Percentiles rank a stretch among this genome's conserved stretches.
phyloP scores from a whole-genome alignment of 2,113 vertebrate species.

The Athene noctua region DNA sequence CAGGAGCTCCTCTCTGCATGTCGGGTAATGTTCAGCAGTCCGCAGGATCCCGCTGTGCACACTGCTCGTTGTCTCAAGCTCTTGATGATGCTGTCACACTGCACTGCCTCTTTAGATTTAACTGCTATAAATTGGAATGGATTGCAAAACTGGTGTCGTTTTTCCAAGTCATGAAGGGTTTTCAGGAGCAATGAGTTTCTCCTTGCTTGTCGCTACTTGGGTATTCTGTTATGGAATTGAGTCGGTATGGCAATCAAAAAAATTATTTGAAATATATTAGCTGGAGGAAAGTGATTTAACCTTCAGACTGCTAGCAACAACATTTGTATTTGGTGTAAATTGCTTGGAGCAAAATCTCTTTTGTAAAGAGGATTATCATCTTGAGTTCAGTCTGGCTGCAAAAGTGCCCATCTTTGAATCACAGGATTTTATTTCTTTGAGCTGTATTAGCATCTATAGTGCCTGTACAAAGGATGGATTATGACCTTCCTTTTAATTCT shows the following conservation, averaged over 20 bases:
- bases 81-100: slow-evolving; percentile 16
- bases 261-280: neutral
- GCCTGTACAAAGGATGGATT: neutral
- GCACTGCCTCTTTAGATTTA: neutral
- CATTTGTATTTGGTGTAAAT: slow-evolving; percentile 21
- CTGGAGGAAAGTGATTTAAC: slow-evolving; percentile 10
- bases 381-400: neutral
- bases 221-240: neutral
- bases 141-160: neutral
- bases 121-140: neutral
- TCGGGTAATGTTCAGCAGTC: neutral
- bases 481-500: slow-evolving; percentile 14
- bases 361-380: slow-evolving; percentile 14
- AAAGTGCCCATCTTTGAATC: neutral
- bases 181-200: neutral
- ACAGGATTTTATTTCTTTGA: neutral
- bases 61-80: neutral
- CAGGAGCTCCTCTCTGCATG: fast-evolving
- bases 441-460: neutral
- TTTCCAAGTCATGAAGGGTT: neutral
- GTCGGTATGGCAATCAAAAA: neutral
- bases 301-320: neutral
- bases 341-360: neutral
- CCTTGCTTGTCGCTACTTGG: neutral
- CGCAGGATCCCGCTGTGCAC: neutral